These are phyloP conservation scores for Spheniscus mendiculus DNA, from an alignment of 2,113 vertebrate genomes.

Conservation along the genomic window DNA sequence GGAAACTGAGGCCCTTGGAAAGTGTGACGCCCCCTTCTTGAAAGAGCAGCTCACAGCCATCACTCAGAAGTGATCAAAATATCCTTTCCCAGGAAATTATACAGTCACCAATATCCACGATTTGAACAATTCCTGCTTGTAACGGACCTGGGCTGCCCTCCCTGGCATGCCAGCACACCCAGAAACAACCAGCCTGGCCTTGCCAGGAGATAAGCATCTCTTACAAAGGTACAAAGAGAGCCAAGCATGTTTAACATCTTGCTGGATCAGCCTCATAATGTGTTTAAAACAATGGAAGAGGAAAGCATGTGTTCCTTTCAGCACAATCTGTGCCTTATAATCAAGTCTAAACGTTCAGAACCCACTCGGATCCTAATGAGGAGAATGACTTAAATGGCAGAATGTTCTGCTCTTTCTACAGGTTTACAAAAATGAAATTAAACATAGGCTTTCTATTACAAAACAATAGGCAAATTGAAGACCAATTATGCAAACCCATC, in stretches of 20 bases:
- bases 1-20: not conserved
- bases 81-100: not conserved
- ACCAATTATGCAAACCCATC: slow-evolving; percentile 80
- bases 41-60: not conserved
- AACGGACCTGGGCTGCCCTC: not conserved
- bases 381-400: slow-evolving; percentile 58
- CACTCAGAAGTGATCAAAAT: not conserved
- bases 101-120: not conserved
- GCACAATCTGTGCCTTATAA: slow-evolving; percentile 36
- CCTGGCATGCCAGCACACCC: not conserved
- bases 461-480: slow-evolving; percentile 82
- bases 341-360: slow-evolving; percentile 19
- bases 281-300: slow-evolving; percentile 19
- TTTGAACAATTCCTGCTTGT: not conserved
- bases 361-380: slow-evolving; percentile 31
- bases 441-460: slow-evolving; percentile 75
- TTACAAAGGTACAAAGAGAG: not conserved
- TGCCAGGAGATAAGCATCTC: not conserved
- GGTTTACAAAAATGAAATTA: slow-evolving; percentile 79
- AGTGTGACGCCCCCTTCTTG: not conserved
- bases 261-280: slow-evolving; percentile 16
- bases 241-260: not conserved
- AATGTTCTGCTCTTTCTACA: slow-evolving; percentile 70
- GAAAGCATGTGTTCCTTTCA: slow-evolving; percentile 4
- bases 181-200: not conserved